Evolutionary conservation across 2,888 invertebrate genomes (phyloP).

Genomic region (Ypsolopha scabrella): DNA sequence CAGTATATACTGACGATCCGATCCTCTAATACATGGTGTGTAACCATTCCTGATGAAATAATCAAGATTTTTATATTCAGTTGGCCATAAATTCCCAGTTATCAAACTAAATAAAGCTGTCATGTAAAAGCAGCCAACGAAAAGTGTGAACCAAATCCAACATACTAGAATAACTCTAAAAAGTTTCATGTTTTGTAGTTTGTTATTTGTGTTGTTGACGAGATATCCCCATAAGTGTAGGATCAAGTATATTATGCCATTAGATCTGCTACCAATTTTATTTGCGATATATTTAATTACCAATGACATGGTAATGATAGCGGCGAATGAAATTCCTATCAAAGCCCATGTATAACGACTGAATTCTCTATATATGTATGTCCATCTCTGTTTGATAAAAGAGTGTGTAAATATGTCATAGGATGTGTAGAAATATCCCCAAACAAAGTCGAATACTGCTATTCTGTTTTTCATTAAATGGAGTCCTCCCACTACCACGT

Average conservation of each 20-base stretch:
- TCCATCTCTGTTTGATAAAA: constrained; percentile 4
- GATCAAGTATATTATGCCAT: neutral
- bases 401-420: constrained; percentile 2
- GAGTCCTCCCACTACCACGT: constrained; percentile 9
- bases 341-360: neutral
- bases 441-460: constrained; percentile 6
- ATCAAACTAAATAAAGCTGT: constrained; percentile 11
- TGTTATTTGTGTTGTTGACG: constrained; percentile 3
- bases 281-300: neutral
- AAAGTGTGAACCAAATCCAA: constrained; percentile 13
- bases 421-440: constrained; percentile 3
- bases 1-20: neutral
- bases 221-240: constrained; percentile 11
- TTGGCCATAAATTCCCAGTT: constrained; percentile 1
- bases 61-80: neutral
- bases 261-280: neutral
- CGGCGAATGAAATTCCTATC: neutral
- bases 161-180: constrained; percentile 8
- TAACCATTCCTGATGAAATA: neutral
- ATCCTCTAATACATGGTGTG: neutral
- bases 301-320: neutral
- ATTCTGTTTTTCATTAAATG: constrained; percentile 6
- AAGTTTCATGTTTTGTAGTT: neutral
- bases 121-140: constrained; percentile 11
- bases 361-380: constrained; percentile 6